phyloP scores from a whole-genome alignment of 2,113 vertebrate species.

The Camarhynchus parvulus region DNA sequence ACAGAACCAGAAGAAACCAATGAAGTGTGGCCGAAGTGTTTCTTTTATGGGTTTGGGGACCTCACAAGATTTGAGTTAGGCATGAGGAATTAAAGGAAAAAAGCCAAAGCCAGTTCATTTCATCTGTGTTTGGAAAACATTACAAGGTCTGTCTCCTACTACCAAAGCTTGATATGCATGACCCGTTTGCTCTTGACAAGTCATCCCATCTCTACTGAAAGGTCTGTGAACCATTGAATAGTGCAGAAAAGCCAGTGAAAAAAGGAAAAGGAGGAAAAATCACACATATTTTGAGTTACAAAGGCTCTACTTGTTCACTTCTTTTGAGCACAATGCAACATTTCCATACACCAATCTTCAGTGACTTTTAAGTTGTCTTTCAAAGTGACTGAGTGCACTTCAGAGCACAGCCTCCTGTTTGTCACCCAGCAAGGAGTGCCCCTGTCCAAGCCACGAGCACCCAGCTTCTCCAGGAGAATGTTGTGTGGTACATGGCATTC shows the following conservation, averaged over 20 bases:
- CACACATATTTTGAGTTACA: neutral
- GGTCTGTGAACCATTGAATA: neutral
- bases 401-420: fast-evolving
- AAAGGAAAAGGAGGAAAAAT: neutral
- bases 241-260: neutral
- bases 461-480: neutral
- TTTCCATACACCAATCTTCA: neutral
- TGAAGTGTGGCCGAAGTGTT: neutral
- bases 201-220: neutral
- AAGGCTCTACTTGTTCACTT: fast-evolving
- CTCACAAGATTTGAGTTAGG: neutral
- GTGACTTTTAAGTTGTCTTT: neutral
- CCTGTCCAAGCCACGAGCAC: neutral
- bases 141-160: neutral
- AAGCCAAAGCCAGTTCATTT: neutral
- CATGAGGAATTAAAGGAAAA: neutral
- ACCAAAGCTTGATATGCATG: neutral
- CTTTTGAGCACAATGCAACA: neutral
- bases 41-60: neutral
- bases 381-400: fast-evolving
- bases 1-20: neutral
- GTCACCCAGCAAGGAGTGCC: neutral
- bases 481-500: fast-evolving
- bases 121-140: neutral
- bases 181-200: neutral